Base-by-base conservation (phyloP, 2,797 vertebrate genomes). In the Megaceryle alcyon region DNA sequence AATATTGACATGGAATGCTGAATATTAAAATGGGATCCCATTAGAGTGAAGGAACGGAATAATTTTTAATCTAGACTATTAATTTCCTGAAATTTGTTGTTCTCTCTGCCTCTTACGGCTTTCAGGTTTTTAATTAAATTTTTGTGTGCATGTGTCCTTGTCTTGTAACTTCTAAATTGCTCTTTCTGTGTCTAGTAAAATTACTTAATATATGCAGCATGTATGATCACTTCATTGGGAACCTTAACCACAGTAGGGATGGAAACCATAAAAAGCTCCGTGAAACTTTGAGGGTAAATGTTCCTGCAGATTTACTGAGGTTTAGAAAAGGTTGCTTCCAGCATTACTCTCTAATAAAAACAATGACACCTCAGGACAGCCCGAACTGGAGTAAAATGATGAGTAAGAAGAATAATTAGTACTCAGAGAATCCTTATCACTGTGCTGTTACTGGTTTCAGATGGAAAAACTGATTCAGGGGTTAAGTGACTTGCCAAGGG, bases 121-220 rank as follows among this genome's bases (percentile, higher is more conserved):
- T 96, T 97, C 97, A 97, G 92, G 90, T 96, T 98, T 97, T 97
- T 97, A 98, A 98, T 98, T 97, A 97, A 97, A 90, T 97, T 98
- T 98, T 97, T 97, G 96, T 98, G 97, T 98, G 94, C 96, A 88
- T 95, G 95, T 96, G 96, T 97, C 96, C 97, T 96, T 97, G 93
- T 96, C 97, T 97, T 97, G 98, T 96, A 98, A 97, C 98, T 98
- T 97, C 86, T 51, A 94, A 96, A 97, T 97, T 97, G 97, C 96
- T 97, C 96, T 97, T 97, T 95, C 97, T 94, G 87, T 90, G 92
- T 93, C 97, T 96, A 92, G 95, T 84, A 33, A 97, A 98, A 98
- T 98, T 97, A 97, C 87, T 93, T 95, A 97, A 97, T 94, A 93
- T 96, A 97, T 97, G 97, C 96, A 28, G 96, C 92, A 95, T 61